Base-by-base conservation (phyloP, 2,888 invertebrate genomes). In the Heteromyza rotundicornis region DNA sequence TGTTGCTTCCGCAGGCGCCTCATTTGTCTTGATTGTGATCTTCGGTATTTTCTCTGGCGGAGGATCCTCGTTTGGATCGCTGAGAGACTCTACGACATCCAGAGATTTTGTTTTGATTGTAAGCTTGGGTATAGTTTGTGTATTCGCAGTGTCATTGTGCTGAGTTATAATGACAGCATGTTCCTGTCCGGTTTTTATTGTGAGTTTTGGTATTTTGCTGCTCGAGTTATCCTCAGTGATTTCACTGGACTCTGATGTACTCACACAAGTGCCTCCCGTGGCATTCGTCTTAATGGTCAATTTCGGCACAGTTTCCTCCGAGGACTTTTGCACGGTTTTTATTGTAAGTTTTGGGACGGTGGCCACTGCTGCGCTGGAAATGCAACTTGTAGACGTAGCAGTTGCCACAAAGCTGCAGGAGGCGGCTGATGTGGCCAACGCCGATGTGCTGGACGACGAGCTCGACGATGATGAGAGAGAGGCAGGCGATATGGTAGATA, bases 301-400 rank as follows among this genome's bases (percentile, higher is more conserved):
- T 84, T 86, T 75, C 10, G 74, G 74, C 50, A 72, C 78, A 19
- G 65, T 36, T 51, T 70, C 70, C 44, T 69, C 74, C 69, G 64
- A 10, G 3, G 70, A 68, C 23, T 78, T 75, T 44, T 72, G 68
- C 64, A 79, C 76, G 27, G 86, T 84, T 79, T 88, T 88, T 44
- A 87, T 87, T 58, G 87, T 87, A 61, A 88, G 83, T 82, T 87
- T 87, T 72, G 88, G 87, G 76, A 87, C 82, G 76, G 85, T 84
- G 35, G 69, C 64, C 56, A 68, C 24, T 22, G 57, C 1, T 44
- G 64, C 51, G n/a, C 16, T 40, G 8, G 55, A 22, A 22, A 20
- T 3, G 14, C 14, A 20, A 23, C 16, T 40, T 1, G 19, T 36
- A 50, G n/a, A 53, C 32, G 20, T 19, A n/a, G 51, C 8, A 44